Base-by-base conservation (phyloP, 2,888 invertebrate species). In the Aelia acuminata region DNA sequence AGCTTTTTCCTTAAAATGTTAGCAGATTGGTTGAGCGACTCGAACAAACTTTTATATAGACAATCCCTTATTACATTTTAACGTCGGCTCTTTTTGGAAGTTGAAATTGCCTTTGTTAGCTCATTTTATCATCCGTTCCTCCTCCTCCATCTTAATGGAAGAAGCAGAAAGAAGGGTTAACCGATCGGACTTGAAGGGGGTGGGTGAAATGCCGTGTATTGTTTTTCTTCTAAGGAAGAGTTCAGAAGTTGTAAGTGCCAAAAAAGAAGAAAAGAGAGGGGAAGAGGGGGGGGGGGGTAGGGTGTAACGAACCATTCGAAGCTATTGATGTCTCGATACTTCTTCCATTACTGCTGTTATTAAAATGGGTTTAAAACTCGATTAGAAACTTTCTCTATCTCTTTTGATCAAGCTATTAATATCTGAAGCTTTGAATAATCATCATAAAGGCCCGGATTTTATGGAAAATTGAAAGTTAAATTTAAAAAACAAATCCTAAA, bases 51-150 rank as follows among this genome's bases (percentile, higher is more conserved):
- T 47, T 80, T 80, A 47, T 47, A 80, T 22, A 80, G 80, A 80
- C 80, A 80, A 80, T 80, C 80, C 43, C 80, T 80, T 80, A 80
- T 80, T 80, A 43, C 43, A 80, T 80, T 80, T 80, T 80, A 80
- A 47, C 80, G 80, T 43, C 80, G 80, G 43, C 8, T 43, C 43
- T 80, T n/a, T 80, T 70, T 39, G 43, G 22, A 80, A 80, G 43
- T 80, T 80, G 43, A 43, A 80, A 80, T 80, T 39, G 80, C 39
- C 80, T 80, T 80, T 47, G 80, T 80, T 80, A 43, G 43, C 80
- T 80, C 80, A 43, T 80, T 80, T 80, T 22, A 80, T 80, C 80
- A 80, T 80, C 80, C 80, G 43, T 47, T 80, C 80, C 43, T 47
- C n/a, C 43, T 80, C 80, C 43, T 47, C n/a, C 43, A n/a, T 43